Evolutionary conservation across 2,797 vertebrate species (phyloP), one percentile per base, ranked within the genome.

Genomic region (Micrastur ruficollis): DNA sequence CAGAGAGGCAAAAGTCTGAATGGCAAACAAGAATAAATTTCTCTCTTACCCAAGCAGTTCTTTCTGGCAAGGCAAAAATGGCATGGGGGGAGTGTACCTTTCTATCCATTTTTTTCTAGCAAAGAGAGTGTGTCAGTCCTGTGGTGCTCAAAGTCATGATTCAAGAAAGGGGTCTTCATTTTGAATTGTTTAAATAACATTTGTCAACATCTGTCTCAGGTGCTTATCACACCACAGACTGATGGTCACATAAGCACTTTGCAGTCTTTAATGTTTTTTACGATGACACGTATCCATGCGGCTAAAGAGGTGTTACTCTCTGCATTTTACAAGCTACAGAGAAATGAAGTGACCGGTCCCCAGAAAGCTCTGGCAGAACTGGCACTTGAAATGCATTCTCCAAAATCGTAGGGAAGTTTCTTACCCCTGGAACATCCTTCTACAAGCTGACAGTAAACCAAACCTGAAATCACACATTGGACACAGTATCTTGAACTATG

Each of bases 1-100:
- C 62, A 86, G 62, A 95, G 83, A 79, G 4, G 16, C 11, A 84
- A 36, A 92, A 84, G 34, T 81, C 85, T 93, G 62, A 84, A 91
- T 75, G 53, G 40, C 40, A 90, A 88, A 46, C 38, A 80, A 47
- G 59, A 85, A 85, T 46, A 63, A 73, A 80, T 83, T 66, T 96
- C n/a, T 70, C 14, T 81, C 63, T 89, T 86, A 86, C 34, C 20
- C 2, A 1, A 80, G 42, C 4, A 22, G n/a, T 62, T 86, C 25
- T 89, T 83, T 73, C 47, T 56, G 19, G 18, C 11, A 44, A 76
- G 62, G 23, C 23, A 92, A 72, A 94, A 75, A 36, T 12, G 5
- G 10, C 1, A 1, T 29, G 71, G 12, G 17, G 38, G 6, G 70
- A 59, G 14, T 44, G 18, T 36, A 63, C 20, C 81, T 74, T 56